Conservation (phyloP, 2,797 vertebrate species). For the Poecilia wingei region DNA sequence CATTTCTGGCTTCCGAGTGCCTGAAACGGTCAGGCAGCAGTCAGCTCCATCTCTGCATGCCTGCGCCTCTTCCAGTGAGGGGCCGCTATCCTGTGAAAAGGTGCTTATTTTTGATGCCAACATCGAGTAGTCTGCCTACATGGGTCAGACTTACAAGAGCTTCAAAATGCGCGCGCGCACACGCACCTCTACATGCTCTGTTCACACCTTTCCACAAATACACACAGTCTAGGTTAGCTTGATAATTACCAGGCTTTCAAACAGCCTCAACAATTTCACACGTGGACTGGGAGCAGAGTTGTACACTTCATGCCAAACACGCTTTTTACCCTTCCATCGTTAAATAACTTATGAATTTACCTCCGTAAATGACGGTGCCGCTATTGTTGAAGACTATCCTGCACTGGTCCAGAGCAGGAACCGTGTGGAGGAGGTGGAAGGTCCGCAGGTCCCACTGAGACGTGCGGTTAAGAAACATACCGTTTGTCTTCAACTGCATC, state of each 20-base stretch:
- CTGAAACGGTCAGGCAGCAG: conserved; percentile 18
- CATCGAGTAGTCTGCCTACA: conserved; percentile 59
- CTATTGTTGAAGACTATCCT: conserved; percentile 98
- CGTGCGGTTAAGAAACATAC: conserved; percentile 76
- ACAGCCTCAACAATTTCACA: conserved; percentile 58
- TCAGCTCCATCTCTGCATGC: conserved; percentile 36
- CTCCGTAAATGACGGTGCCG: conserved; percentile 98
- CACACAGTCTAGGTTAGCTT: conserved; percentile 47
- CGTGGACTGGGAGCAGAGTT: conserved; percentile 29
- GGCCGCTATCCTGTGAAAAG: conserved; percentile 44
- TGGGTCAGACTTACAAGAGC: conserved; percentile 46
- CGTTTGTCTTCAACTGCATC: not conserved
- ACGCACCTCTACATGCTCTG: conserved; percentile 27
- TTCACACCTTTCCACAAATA: conserved; percentile 59
- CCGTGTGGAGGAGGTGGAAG: conserved; percentile 96
- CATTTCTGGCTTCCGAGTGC: conserved; percentile 26
- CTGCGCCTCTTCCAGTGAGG: conserved; percentile 54
- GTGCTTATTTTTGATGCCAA: conserved; percentile 62
- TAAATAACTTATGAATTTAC: conserved; percentile 72
- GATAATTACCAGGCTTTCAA: conserved; percentile 31
- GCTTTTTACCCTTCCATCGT: conserved; percentile 5
- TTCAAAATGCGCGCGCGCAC: conserved; percentile 7
- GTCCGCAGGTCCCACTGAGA: conserved; percentile 96
- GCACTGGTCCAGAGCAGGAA: conserved; percentile 97
- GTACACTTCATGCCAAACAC: conserved; percentile 29